These are phyloP conservation scores for Melanotaenia boesemani DNA, from an alignment of 2,797 vertebrate genomes.

Conservation along the genomic window DNA sequence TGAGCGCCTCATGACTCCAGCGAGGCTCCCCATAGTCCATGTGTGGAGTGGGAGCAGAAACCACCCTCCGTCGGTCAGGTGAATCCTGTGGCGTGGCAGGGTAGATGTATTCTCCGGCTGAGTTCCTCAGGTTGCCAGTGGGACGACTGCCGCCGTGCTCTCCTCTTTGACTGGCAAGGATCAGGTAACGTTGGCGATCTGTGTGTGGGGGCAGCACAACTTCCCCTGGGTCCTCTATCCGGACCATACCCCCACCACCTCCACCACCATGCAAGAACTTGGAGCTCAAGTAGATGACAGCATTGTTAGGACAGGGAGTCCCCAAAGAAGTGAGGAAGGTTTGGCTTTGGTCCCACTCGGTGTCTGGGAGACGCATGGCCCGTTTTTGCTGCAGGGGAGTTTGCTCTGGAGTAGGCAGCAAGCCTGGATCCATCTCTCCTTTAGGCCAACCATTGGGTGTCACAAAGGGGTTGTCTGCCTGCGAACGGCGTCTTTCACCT, in stretches of 20 bases:
- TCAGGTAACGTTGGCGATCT: conserved; percentile 87
- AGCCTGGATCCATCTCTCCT: conserved; percentile 90
- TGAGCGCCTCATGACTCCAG: conserved; percentile 90
- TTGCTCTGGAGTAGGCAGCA: conserved; percentile 94
- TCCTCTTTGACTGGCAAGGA: conserved; percentile 80
- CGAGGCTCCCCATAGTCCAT: conserved; percentile 86
- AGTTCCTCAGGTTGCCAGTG: conserved; percentile 78
- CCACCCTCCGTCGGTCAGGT: conserved; percentile 90
- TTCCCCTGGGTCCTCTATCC: conserved; percentile 81
- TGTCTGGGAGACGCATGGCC: conserved; percentile 80
- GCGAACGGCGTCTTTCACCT: conserved; percentile 78
- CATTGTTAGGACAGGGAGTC: conserved; percentile 82
- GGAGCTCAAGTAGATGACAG: conserved; percentile 88
- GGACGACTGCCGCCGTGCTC: conserved; percentile 76
- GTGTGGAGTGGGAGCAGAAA: conserved; percentile 91
- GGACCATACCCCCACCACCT: conserved; percentile 75
- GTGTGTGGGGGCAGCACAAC: conserved; percentile 77
- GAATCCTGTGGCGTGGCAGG: conserved; percentile 89
- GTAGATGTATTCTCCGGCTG: conserved; percentile 89
- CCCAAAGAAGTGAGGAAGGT: conserved; percentile 87
- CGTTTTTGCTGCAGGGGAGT: conserved; percentile 95
- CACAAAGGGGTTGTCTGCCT: conserved; percentile 88
- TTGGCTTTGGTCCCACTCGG: conserved; percentile 91
- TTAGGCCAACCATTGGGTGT: conserved; percentile 92
- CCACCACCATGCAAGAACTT: conserved; percentile 81